These are phyloP conservation scores for Zaprionus lineosus DNA, from an alignment of 2,888 invertebrate species.

Conservation along the genomic window DNA sequence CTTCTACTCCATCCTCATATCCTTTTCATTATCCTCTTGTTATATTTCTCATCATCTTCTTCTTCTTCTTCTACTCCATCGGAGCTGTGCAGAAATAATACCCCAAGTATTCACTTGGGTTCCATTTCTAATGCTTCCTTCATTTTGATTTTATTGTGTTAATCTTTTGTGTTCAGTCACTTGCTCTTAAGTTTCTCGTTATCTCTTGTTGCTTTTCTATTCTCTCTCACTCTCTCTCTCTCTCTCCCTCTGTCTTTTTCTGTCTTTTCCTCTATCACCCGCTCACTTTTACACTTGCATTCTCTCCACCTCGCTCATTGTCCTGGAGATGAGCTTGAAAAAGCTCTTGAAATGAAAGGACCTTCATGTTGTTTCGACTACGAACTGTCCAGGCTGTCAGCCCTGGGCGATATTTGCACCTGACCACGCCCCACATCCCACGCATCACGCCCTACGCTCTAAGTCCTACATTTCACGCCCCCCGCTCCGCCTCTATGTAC, in stretches of 20 bases:
- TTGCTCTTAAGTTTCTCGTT: conserved; percentile 3
- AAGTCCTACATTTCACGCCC: conserved; percentile 4
- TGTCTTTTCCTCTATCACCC: background rate
- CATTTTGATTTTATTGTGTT: conserved; percentile 25
- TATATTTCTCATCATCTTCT: no score
- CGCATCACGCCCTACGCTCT: no score
- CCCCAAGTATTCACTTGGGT: no score
- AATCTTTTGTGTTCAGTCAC: background rate
- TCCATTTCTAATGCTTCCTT: conserved; percentile 17
- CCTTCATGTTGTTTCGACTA: conserved; percentile 23
- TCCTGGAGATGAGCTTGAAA: background rate
- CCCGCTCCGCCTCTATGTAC: conserved; percentile 44
- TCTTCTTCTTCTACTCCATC: no score
- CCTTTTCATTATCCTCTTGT: no score
- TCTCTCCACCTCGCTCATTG: background rate
- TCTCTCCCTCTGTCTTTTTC: background rate
- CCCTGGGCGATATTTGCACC: conserved; percentile 41
- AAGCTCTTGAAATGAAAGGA: conserved; percentile 31
- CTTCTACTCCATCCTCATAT: no score
- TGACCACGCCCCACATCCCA: conserved; percentile 50
- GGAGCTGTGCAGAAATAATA: no score
- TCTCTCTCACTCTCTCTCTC: background rate
- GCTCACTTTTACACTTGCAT: background rate
- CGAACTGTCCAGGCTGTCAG: conserved; percentile 38
- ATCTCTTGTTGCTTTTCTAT: conserved; percentile 1